Evolutionary conservation across 2,797 vertebrate genomes (phyloP).

Genomic region (Neoniphon sammara): DNA sequence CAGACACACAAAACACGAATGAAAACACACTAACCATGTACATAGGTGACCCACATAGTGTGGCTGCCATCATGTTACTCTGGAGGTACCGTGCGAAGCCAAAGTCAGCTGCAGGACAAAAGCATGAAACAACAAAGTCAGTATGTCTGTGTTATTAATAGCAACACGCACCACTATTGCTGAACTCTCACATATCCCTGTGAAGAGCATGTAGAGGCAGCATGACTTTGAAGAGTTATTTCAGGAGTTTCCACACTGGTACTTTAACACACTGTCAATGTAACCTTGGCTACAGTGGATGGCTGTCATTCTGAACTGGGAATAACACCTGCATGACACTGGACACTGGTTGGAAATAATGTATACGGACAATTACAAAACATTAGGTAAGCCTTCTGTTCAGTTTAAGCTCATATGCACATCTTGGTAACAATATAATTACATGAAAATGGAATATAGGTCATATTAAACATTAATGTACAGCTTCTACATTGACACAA

Average conservation of each 20-base stretch:
- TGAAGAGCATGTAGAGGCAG: not conserved
- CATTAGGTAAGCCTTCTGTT: not conserved
- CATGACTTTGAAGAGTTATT: no score
- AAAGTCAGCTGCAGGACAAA: conserved; percentile 90
- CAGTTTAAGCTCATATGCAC: no score
- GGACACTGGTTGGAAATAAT: not conserved
- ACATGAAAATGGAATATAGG: no score
- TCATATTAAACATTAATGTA: not conserved
- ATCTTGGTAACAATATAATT: not conserved
- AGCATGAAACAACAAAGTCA: conserved; percentile 28
- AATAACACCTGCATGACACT: no score
- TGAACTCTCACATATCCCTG: conserved; percentile 24
- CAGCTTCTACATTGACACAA: not conserved
- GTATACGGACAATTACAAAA: not conserved
- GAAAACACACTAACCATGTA: conserved; percentile 90
- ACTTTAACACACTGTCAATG: no score
- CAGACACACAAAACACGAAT: conserved; percentile 7
- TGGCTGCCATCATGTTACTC: conserved; percentile 99
- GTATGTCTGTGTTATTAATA: conserved; percentile 46
- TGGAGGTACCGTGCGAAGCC: conserved; percentile 97
- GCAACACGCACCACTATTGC: conserved; percentile 32
- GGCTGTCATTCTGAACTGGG: no score
- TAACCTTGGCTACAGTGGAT: no score
- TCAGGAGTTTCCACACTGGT: no score
- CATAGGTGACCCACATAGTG: conserved; percentile 96